Evolutionary conservation across 2,888 invertebrate genomes (phyloP).

Genomic region (Heteromurus nitidus): DNA sequence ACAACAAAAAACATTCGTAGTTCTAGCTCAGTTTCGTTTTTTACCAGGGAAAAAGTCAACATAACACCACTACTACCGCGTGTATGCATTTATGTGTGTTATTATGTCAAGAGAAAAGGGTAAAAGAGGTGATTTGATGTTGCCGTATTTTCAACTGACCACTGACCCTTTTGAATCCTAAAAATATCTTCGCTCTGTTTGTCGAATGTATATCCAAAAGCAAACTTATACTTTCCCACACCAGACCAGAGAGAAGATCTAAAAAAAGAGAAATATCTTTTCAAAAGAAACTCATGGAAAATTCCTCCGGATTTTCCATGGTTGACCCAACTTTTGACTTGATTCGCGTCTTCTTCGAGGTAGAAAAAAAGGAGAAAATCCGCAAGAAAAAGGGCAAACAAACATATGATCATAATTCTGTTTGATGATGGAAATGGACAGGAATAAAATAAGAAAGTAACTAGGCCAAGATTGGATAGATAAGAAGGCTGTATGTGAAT

Average conservation of each 20-base stretch:
- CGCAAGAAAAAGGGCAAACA: not conserved
- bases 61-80: not conserved
- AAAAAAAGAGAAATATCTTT: too few species aligned
- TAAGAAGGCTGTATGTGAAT: not conserved
- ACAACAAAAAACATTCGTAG: not conserved
- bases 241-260: too few species aligned
- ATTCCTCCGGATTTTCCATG: not conserved
- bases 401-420: not conserved
- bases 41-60: not conserved
- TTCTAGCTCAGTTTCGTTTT: not conserved
- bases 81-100: constrained; percentile 27
- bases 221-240: too few species aligned
- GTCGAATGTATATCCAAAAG: too few species aligned
- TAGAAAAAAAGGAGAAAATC: too few species aligned
- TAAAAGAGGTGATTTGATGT: constrained; percentile 12
- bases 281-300: too few species aligned
- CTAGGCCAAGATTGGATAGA: constrained; percentile 24
- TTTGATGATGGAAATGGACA: constrained; percentile 10
- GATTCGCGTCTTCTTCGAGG: too few species aligned
- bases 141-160: too few species aligned
- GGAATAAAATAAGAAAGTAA: not conserved
- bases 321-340: too few species aligned
- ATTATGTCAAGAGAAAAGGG: constrained; percentile 28
- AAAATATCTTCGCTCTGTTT: too few species aligned
- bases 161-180: too few species aligned